A percentile compares a stretch with the other conserved stretches of the same genome.
Evolutionary conservation across 2,888 invertebrate genomes (phyloP).

Genomic region (Falcaria lacertinaria): DNA sequence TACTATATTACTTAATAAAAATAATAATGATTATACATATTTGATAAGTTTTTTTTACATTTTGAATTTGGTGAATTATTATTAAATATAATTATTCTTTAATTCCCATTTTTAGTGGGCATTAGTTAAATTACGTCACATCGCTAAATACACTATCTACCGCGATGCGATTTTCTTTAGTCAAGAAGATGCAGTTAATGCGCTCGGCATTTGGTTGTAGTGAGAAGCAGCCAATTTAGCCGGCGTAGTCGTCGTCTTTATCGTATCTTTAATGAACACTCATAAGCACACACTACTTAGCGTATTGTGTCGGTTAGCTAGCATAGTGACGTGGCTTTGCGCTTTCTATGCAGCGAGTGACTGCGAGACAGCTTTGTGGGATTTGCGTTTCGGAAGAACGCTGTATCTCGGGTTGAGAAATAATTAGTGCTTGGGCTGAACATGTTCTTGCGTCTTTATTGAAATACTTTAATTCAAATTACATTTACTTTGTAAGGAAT

Average conservation of each 20-base stretch:
- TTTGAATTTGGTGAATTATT: too few relatives aligned
- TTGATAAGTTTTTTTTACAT: too few relatives aligned
- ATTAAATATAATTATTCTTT: too few relatives aligned
- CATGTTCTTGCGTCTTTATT: too few relatives aligned
- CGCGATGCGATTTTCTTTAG: not conserved
- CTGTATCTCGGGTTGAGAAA: not conserved
- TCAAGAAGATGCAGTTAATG: slow-evolving; percentile 2
- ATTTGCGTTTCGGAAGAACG: slow-evolving; percentile 46
- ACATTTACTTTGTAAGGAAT: too few relatives aligned
- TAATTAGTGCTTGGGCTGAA: slow-evolving; percentile 7
- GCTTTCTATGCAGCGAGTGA: slow-evolving; percentile 35
- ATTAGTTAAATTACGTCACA: slow-evolving; percentile 3
- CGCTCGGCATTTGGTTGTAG: slow-evolving; percentile 24
- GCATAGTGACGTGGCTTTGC: slow-evolving; percentile 22
- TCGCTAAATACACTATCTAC: not conserved
- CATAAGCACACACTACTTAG: slow-evolving; percentile 68
- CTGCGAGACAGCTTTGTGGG: slow-evolving; percentile 52
- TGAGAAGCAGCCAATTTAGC: slow-evolving; percentile 60
- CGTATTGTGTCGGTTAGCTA: slow-evolving; percentile 52
- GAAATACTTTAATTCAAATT: too few relatives aligned
- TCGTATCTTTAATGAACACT: slow-evolving; percentile 79
- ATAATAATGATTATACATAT: too few relatives aligned
- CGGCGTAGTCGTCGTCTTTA: slow-evolving; percentile 67
- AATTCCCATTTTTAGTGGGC: too few relatives aligned
- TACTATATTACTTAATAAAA: too few relatives aligned